phyloP scores from a whole-genome alignment of 1,140 invertebrate genomes.

The Chironomus tepperi region DNA sequence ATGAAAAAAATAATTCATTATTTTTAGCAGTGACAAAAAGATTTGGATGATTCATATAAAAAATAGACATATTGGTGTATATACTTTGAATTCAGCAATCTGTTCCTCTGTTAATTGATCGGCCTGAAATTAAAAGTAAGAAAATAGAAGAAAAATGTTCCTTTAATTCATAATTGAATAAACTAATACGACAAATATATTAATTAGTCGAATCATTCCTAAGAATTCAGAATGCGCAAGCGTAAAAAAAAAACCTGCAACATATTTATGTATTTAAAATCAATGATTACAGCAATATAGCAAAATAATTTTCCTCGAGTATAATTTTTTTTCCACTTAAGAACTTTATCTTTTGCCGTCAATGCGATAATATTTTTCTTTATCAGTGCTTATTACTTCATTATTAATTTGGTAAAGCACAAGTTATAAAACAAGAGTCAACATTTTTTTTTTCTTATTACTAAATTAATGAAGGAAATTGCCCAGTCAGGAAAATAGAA shows the following conservation, averaged over 20 bases:
- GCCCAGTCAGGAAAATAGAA: no score
- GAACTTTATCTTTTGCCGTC: background rate
- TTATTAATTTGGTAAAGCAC: no score
- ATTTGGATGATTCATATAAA: conserved; percentile 9
- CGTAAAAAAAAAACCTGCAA: conserved; percentile 10
- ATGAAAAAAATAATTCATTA: background rate
- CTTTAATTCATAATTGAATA: background rate
- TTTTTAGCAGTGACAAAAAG: background rate
- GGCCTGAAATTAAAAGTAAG: conserved; percentile 56
- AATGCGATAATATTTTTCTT: no score
- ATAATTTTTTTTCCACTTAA: background rate
- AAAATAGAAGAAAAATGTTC: background rate
- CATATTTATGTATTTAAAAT: conserved; percentile 15
- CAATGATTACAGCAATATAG: background rate
- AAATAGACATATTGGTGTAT: background rate
- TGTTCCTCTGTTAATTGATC: conserved; percentile 97
- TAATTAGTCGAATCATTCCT: background rate
- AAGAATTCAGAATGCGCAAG: conserved; percentile 1
- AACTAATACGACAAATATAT: background rate
- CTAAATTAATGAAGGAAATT: no score
- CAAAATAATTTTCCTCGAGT: background rate
- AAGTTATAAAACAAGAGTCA: no score
- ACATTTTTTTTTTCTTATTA: no score
- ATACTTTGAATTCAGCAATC: conserved; percentile 91
- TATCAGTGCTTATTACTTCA: no score